Evolutionary conservation across 2,888 invertebrate genomes (phyloP).

Genomic region (Girardia tigrina): DNA sequence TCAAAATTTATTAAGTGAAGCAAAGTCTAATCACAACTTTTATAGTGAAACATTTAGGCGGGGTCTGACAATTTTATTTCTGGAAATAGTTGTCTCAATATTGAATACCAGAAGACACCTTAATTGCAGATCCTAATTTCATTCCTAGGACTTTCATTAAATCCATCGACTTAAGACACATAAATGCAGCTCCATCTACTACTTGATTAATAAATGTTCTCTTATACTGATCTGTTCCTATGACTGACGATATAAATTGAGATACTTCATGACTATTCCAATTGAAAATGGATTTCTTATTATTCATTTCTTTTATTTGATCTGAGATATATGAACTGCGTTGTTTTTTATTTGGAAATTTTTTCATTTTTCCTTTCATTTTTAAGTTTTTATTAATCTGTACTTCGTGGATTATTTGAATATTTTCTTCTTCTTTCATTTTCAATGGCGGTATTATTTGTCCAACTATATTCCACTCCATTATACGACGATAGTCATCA

Average conservation of each 20-base stretch:
- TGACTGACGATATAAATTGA: not conserved
- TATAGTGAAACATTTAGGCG: not conserved
- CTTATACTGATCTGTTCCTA: not conserved
- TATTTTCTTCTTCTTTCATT: not conserved
- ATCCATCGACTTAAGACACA: constrained; percentile 69
- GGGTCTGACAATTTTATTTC: not conserved
- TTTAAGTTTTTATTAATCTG: not conserved
- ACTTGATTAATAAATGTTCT: constrained; percentile 18
- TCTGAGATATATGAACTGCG: not conserved
- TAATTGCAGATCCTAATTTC: constrained; percentile 24
- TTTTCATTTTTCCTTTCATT: not conserved
- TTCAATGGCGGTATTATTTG: not conserved
- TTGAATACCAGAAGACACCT: constrained; percentile 24
- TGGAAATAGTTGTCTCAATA: constrained; percentile 11
- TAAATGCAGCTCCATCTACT: constrained; percentile 69
- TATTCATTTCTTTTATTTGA: not conserved
- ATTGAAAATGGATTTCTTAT: not conserved
- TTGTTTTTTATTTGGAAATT: not conserved
- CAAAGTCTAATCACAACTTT: not conserved
- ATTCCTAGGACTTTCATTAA: constrained; percentile 47
- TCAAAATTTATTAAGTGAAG: not conserved
- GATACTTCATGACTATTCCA: constrained; percentile 14
- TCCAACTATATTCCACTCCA: constrained; percentile 8
- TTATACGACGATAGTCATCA: not conserved
- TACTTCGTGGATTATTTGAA: not conserved